These are phyloP conservation scores for Peromyscus melanophrys DNA, from an alignment of 2,797 vertebrate genomes.

Conservation along the genomic window DNA sequence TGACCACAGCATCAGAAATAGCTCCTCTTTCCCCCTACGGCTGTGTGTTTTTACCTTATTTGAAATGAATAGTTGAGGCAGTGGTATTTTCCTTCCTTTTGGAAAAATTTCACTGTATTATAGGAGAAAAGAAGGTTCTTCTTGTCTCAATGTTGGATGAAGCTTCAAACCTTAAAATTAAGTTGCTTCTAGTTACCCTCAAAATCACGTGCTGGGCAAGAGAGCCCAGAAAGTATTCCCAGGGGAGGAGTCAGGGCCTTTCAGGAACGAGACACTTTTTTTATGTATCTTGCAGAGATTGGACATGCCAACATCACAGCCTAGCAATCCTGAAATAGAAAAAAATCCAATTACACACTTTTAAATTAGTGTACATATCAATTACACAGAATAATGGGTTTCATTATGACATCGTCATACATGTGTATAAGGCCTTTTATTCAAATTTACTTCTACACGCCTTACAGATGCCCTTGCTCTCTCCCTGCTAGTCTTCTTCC, in stretches of 20 bases:
- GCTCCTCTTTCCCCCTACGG: not conserved
- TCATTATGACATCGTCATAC: not conserved
- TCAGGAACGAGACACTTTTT: not conserved
- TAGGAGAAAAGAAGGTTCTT: not conserved
- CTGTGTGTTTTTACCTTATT: conserved; percentile 6
- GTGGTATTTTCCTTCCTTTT: not conserved
- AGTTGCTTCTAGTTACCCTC: not conserved
- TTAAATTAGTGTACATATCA: not conserved
- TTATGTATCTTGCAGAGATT: not conserved
- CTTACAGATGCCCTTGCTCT: not conserved
- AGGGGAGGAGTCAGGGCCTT: not conserved
- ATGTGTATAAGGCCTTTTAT: not conserved
- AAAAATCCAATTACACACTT: not conserved
- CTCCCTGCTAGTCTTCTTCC: not conserved
- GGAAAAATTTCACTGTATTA: not conserved
- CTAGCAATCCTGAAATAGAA: not conserved
- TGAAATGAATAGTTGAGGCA: not conserved
- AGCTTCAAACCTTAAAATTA: not conserved
- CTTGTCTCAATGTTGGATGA: not conserved
- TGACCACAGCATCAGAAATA: not conserved
- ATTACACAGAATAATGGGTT: not conserved
- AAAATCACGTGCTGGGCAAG: not conserved
- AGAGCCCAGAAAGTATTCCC: not conserved
- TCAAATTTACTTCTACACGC: not conserved
- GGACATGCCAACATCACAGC: not conserved